Evolutionary conservation across 1,140 invertebrate species (phyloP), one percentile per base, ranked within the genome.

Genomic region (Anastrepha ludens): DNA sequence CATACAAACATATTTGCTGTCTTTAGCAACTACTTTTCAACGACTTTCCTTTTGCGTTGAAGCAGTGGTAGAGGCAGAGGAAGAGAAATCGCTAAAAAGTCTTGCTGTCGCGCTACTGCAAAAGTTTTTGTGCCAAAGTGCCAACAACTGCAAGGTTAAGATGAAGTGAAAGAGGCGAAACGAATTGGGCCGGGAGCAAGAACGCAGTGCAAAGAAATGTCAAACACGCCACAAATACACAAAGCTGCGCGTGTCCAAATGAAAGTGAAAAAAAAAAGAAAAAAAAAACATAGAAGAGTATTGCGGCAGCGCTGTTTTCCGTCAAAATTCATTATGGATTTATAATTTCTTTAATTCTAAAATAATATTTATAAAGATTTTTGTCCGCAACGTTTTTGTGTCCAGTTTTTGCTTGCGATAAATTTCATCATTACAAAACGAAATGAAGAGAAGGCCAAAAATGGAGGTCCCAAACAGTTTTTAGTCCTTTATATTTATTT

Each of bases 101-200:
- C 60, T n/a, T 4, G 8, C 60, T 17, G n/a, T 17, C 60, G 15
- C 60, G 13, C 29, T 4, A 13, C 44, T 44, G 20, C 41, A 17
- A 47, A 74, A 74, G 70, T 74, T 74, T 74, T 74, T 74, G 70
- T 29, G 70, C 70, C 70, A 74, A 74, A 74, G 70, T 74, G 70
- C 70, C 41, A 74, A 74, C 70, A 74, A n/a, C 70, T 41, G 70
- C 70, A 74, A 47, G 70, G 70, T 74, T 74, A 74, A 74, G 9
- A 74, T 39, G 70, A 74, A 11, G 17, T 74, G 70, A 74, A 74
- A 74, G 13, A 47, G 70, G 70, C 44, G 70, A 74, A 74, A 74
- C 70, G 70, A 44, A 74, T 74, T 74, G 44, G 15, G 44, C 44
- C 44, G 70, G 15, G 8, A 74, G 70, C 70, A 74, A 74, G 29